phyloP scores from a whole-genome alignment of 2,113 vertebrate species.

The Anthoscopus minutus region DNA sequence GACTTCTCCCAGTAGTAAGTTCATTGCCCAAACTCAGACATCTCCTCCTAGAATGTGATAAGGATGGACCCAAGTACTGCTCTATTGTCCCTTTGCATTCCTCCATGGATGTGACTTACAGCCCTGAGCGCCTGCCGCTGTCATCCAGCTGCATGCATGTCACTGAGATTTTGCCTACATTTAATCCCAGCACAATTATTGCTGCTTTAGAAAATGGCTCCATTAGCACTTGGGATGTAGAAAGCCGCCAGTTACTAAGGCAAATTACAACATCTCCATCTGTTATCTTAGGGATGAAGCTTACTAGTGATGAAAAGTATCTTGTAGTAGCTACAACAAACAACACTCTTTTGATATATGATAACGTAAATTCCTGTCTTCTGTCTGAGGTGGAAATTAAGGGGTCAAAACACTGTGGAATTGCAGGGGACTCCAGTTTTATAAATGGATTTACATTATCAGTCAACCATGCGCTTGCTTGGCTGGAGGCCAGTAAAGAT shows the following conservation, averaged over 20 bases:
- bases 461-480: slow-evolving; percentile 91
- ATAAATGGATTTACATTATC: slow-evolving; percentile 96
- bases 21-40: slow-evolving; percentile 95
- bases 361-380: slow-evolving; percentile 96
- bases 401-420: slow-evolving; percentile 86
- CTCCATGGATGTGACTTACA: slow-evolving; percentile 96
- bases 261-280: slow-evolving; percentile 93
- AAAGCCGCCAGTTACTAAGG: slow-evolving; percentile 86
- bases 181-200: slow-evolving; percentile 89
- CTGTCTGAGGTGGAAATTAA: slow-evolving; percentile 96
- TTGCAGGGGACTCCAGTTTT: slow-evolving; percentile 81
- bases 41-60: slow-evolving; percentile 95
- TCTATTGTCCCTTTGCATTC: slow-evolving; percentile 97
- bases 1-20: slow-evolving; percentile 92
- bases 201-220: slow-evolving; percentile 94
- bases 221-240: slow-evolving; percentile 97
- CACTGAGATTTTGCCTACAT: slow-evolving; percentile 91
- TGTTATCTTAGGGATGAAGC: slow-evolving; percentile 91
- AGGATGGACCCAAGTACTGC: slow-evolving; percentile 97
- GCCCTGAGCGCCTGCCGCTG: slow-evolving; percentile 89
- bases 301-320: slow-evolving; percentile 91
- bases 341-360: slow-evolving; percentile 94
- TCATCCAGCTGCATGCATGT: slow-evolving; percentile 93
- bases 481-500: slow-evolving; percentile 97
- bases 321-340: slow-evolving; percentile 96